Evolutionary conservation across 2,888 invertebrate species (phyloP).

Genomic region (Drosophila cracens): DNA sequence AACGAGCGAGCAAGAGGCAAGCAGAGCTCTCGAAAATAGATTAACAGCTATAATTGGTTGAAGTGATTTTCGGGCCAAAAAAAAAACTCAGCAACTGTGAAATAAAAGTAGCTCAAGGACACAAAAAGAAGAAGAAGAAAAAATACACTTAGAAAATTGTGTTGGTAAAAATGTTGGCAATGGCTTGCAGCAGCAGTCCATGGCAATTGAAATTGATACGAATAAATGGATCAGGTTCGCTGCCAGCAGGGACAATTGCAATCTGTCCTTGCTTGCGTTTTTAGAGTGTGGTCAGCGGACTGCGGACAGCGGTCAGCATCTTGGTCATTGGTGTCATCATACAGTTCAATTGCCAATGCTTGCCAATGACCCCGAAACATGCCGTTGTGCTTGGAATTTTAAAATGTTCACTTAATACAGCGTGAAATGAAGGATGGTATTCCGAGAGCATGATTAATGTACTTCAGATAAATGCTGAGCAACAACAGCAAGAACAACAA

Average conservation of each 20-base stretch:
- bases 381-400: conserved; percentile 28
- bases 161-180: conserved; percentile 27
- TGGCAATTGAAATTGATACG: conserved; percentile 58
- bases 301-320: conserved; percentile 27
- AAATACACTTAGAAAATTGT: neutral
- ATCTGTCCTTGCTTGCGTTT: conserved; percentile 45
- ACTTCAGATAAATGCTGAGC: neutral
- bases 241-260: conserved; percentile 18
- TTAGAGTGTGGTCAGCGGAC: conserved; percentile 10
- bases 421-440: conserved; percentile 24
- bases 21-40: conserved; percentile 49
- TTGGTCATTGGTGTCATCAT: conserved; percentile 23
- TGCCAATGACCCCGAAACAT: conserved; percentile 19
- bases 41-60: conserved; percentile 67
- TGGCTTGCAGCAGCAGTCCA: conserved; percentile 21
- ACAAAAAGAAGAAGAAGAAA: neutral
- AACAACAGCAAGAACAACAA: conserved; percentile 13
- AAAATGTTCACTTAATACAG: conserved; percentile 20
- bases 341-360: conserved; percentile 34
- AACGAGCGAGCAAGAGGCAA: neutral
- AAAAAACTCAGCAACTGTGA: conserved; percentile 29
- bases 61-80: conserved; percentile 61
- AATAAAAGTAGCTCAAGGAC: conserved; percentile 55
- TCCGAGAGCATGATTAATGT: conserved; percentile 20
- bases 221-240: conserved; percentile 35